Percentiles rank a stretch among this genome's conserved stretches.
Evolutionary conservation across 2,113 vertebrate genomes (phyloP).

Genomic region (Leptobrachium ailaonicum): DNA sequence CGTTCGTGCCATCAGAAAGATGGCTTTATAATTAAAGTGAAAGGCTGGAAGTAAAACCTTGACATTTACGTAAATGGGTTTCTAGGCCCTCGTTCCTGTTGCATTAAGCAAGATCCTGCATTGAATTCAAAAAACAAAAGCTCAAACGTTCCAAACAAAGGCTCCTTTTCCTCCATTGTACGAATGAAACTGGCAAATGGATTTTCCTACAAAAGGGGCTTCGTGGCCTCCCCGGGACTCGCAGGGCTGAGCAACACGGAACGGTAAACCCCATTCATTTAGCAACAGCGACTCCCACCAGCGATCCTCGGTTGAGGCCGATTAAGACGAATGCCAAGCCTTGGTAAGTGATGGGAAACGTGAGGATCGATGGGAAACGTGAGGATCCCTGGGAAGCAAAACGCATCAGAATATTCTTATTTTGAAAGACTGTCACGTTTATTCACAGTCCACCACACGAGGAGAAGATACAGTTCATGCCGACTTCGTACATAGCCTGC

Average conservation of each 20-base stretch:
- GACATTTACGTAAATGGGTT: not conserved
- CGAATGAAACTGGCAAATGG: conserved; percentile 29
- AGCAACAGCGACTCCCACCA: too few relatives aligned
- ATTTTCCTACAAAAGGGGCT: conserved; percentile 19
- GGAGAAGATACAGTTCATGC: too few relatives aligned
- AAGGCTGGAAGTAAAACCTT: not conserved
- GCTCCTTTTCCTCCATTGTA: not conserved
- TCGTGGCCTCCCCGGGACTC: not conserved
- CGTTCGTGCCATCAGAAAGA: not conserved
- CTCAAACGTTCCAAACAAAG: conserved; percentile 27
- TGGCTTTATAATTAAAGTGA: not conserved
- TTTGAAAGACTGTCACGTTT: too few relatives aligned
- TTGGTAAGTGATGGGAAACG: too few relatives aligned
- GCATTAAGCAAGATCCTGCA: not conserved
- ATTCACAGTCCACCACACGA: too few relatives aligned
- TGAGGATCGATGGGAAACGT: too few relatives aligned
- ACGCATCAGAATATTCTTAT: too few relatives aligned
- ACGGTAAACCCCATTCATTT: conserved; percentile 34
- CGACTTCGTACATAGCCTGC: too few relatives aligned
- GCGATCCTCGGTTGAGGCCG: too few relatives aligned
- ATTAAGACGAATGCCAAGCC: too few relatives aligned
- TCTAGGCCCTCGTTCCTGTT: not conserved
- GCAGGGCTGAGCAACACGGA: conserved; percentile 15
- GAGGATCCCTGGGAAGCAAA: too few relatives aligned
- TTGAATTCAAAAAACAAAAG: conserved; percentile 10